A percentile compares a stretch with the other conserved stretches of the same genome.
Evolutionary conservation across 1,140 invertebrate species (phyloP).

Genomic region (Drosophila teissieri): DNA sequence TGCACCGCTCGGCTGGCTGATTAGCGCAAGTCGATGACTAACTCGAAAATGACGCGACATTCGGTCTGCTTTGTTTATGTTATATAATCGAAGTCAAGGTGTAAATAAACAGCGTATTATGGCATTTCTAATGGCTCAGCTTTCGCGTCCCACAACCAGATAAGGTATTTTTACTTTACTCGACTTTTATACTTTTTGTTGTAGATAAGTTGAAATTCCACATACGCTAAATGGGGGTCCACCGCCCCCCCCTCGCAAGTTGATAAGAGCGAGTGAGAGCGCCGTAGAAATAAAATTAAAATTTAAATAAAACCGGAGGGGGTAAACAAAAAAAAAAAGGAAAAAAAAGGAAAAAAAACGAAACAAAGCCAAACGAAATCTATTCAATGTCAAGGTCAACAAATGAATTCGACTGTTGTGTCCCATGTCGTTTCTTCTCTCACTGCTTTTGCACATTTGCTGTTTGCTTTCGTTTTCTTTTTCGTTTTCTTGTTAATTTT

Average conservation of each 20-base stretch:
- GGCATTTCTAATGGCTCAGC: slow-evolving; percentile 33
- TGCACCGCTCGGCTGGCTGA: slow-evolving; percentile 50
- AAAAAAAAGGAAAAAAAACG: too few relatives aligned
- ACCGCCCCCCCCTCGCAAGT: background rate
- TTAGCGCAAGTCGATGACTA: slow-evolving; percentile 60
- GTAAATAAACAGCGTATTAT: slow-evolving; percentile 49
- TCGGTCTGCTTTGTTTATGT: slow-evolving; percentile 55
- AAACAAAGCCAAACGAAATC: slow-evolving; percentile 34
- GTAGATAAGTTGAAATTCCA: slow-evolving; percentile 41
- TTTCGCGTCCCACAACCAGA: slow-evolving; percentile 8
- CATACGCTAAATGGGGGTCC: slow-evolving; percentile 9
- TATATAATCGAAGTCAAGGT: slow-evolving; percentile 53
- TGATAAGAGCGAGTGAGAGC: slow-evolving; percentile 20
- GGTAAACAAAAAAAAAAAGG: slow-evolving; percentile 7
- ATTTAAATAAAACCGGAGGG: slow-evolving; percentile 28
- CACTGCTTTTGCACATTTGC: slow-evolving; percentile 49
- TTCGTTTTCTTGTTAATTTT: slow-evolving; percentile 34
- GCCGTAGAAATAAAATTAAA: slow-evolving; percentile 31
- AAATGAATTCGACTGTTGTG: slow-evolving; percentile 45
- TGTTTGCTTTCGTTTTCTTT: slow-evolving; percentile 41
- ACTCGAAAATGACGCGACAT: slow-evolving; percentile 44
- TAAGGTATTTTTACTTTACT: slow-evolving; percentile 9
- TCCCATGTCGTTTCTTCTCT: slow-evolving; percentile 37
- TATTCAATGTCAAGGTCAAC: slow-evolving; percentile 77
- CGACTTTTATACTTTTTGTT: background rate